phyloP scores from a whole-genome alignment of 2,797 vertebrate species.

The Alca torda region DNA sequence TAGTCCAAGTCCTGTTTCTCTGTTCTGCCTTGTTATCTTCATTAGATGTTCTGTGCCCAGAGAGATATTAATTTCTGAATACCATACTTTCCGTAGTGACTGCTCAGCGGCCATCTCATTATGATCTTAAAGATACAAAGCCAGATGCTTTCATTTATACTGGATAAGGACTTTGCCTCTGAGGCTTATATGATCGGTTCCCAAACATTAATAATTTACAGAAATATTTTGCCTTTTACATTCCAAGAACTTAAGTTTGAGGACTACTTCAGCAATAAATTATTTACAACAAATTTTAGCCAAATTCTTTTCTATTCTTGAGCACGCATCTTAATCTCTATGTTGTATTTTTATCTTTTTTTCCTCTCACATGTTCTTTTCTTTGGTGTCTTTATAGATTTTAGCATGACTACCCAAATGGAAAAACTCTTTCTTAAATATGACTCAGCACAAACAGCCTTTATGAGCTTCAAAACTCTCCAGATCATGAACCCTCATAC shows the following conservation, averaged over 20 bases:
- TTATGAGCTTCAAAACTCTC: not conserved
- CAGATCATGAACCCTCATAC: not conserved
- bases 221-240: not conserved
- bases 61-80: conserved; percentile 17
- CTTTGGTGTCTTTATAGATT: not conserved
- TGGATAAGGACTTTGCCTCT: not conserved
- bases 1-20: not conserved
- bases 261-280: conserved; percentile 4
- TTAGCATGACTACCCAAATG: not conserved
- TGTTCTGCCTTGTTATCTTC: conserved; percentile 10
- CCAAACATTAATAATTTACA: conserved; percentile 9
- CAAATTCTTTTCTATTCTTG: not conserved
- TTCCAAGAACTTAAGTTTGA: not conserved
- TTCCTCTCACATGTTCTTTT: not conserved
- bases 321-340: not conserved
- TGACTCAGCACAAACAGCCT: not conserved
- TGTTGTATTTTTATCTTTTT: not conserved
- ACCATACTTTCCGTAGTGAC: not conserved
- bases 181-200: not conserved
- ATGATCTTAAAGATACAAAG: not conserved
- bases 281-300: not conserved
- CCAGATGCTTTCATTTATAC: conserved; percentile 33
- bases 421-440: conserved; percentile 8
- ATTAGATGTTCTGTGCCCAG: not conserved
- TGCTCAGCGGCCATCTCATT: not conserved